Percentiles rank a stretch among this genome's conserved stretches.
phyloP scores from a whole-genome alignment of 2,797 vertebrate species.

The Buceros bicornis region DNA sequence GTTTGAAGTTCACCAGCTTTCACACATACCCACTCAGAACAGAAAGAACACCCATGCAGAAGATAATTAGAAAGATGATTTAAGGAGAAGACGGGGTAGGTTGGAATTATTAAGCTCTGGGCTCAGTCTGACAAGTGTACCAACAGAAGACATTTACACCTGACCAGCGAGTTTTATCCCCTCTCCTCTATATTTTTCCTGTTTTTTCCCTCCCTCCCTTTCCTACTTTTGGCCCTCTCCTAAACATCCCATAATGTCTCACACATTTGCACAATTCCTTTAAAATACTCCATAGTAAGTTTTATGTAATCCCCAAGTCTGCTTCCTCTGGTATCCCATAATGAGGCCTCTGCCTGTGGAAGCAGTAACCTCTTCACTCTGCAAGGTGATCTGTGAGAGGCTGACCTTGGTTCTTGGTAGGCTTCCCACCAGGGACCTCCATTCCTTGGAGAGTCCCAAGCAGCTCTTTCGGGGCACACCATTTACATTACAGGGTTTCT shows the following conservation, averaged over 20 bases:
- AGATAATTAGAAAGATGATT: background rate
- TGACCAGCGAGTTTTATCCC: background rate
- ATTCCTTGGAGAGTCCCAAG: background rate
- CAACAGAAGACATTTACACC: background rate
- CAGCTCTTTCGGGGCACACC: accelerated
- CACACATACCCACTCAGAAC: background rate
- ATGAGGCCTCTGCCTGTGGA: background rate
- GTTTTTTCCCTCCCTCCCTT: background rate
- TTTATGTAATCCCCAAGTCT: background rate
- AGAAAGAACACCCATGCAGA: background rate
- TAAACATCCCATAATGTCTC: background rate
- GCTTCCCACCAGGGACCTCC: background rate
- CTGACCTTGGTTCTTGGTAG: background rate
- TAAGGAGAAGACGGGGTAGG: background rate
- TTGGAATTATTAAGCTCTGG: background rate
- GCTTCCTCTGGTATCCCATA: background rate
- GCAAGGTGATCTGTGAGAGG: background rate
- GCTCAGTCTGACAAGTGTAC: background rate
- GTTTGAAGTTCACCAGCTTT: background rate
- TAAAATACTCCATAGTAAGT: background rate
- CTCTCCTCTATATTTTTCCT: background rate
- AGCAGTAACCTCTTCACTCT: background rate
- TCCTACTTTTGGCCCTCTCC: background rate
- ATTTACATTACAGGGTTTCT: background rate
- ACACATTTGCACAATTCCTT: background rate